These are phyloP conservation scores for Mallotus villosus DNA, from an alignment of 2,797 vertebrate genomes.

Conservation along the genomic window DNA sequence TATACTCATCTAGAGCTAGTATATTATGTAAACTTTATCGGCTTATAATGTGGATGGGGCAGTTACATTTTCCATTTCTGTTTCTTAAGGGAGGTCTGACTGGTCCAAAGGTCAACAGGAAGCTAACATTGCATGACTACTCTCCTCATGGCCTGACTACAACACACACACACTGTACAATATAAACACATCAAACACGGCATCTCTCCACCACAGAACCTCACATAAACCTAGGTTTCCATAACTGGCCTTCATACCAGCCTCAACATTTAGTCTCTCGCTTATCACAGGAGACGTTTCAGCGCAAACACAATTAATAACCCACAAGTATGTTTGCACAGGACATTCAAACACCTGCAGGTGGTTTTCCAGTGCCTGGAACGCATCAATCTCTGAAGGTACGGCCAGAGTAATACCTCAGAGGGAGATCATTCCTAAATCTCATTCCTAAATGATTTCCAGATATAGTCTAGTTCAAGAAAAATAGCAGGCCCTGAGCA, in stretches of 20 bases:
- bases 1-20: too few species aligned
- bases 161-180: not conserved
- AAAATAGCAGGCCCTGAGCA: not conserved
- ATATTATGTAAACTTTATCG: too few species aligned
- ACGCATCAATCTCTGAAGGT: constrained; percentile 41
- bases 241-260: not conserved
- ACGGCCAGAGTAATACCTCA: not conserved
- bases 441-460: not conserved
- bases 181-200: not conserved
- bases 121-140: too few species aligned
- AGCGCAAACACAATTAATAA: not conserved
- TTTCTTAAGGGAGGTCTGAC: constrained; percentile 2
- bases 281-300: not conserved
- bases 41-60: too few species aligned
- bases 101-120: not conserved
- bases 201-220: too few species aligned
- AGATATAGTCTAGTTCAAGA: not conserved
- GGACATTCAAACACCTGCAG: constrained; percentile 26
- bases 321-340: constrained; percentile 38
- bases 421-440: not conserved
- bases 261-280: not conserved
- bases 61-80: too few species aligned
- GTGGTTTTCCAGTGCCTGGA: constrained; percentile 53
- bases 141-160: too few species aligned
- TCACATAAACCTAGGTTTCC: too few species aligned